Conservation (phyloP, 2,113 vertebrate species). For the Danio rerio region GRCz12tu NC_133187.1:44881501-44882000, state of each 20-base stretch:
- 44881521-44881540: background rate
- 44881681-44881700: constrained; percentile 49
- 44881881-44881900: constrained; percentile 64
- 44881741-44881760: constrained; percentile 57
- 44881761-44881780: constrained; percentile 65
- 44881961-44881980: no score
- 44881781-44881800: constrained; percentile 67
- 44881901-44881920: constrained; percentile 66
- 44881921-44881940: constrained; percentile 60
- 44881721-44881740: constrained; percentile 55
- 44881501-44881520: constrained; percentile 1
- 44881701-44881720: constrained; percentile 53
- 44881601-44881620: constrained; percentile 50
- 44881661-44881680: constrained; percentile 60
- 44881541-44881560: constrained; percentile 20
- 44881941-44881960: no score
- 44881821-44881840: constrained; percentile 63
- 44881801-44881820: constrained; percentile 62
- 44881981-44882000: no score
- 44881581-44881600: constrained; percentile 50
- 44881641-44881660: constrained; percentile 62
- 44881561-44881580: constrained; percentile 47
- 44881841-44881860: constrained; percentile 64
- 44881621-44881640: constrained; percentile 55
- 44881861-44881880: constrained; percentile 68